phyloP scores from a whole-genome alignment of 2,113 vertebrate genomes.

The Coryphaenoides rupestris region DNA sequence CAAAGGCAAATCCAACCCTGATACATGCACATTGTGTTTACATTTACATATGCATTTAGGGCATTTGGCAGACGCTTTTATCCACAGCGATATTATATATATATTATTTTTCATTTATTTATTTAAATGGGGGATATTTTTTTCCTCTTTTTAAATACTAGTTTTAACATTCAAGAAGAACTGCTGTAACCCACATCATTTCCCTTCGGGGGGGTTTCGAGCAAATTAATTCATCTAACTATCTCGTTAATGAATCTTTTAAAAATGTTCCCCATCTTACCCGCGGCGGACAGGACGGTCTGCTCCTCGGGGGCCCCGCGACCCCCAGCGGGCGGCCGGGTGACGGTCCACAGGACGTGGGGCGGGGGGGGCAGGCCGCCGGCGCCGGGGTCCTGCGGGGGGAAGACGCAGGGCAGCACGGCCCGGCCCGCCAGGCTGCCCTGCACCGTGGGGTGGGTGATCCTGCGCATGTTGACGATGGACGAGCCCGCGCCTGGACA shows the following conservation, averaged over 20 bases:
- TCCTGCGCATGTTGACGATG: conserved; percentile 77
- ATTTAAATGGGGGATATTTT: background rate
- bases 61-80: too few relatives aligned
- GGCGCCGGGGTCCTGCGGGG: conserved; percentile 54
- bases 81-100: too few relatives aligned
- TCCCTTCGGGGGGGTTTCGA: too few relatives aligned
- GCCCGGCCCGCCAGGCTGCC: conserved; percentile 78
- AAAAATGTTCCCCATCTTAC: conserved; percentile 38
- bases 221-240: too few relatives aligned
- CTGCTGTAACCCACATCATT: too few relatives aligned
- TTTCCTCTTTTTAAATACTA: too few relatives aligned
- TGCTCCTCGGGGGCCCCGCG: conserved; percentile 65
- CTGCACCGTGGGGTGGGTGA: conserved; percentile 64
- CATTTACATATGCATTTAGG: too few relatives aligned
- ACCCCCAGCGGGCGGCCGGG: conserved; percentile 53
- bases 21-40: too few relatives aligned
- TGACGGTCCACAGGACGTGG: conserved; percentile 86
- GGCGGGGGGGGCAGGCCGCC: conserved; percentile 40
- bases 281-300: conserved; percentile 83
- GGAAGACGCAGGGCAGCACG: conserved; percentile 85
- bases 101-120: too few relatives aligned
- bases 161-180: too few relatives aligned
- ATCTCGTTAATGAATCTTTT: too few relatives aligned
- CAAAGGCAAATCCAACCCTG: background rate
- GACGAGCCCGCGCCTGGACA: conserved; percentile 65